Base-by-base conservation (phyloP, 2,888 invertebrate species). In the Eristalis tenax region DNA sequence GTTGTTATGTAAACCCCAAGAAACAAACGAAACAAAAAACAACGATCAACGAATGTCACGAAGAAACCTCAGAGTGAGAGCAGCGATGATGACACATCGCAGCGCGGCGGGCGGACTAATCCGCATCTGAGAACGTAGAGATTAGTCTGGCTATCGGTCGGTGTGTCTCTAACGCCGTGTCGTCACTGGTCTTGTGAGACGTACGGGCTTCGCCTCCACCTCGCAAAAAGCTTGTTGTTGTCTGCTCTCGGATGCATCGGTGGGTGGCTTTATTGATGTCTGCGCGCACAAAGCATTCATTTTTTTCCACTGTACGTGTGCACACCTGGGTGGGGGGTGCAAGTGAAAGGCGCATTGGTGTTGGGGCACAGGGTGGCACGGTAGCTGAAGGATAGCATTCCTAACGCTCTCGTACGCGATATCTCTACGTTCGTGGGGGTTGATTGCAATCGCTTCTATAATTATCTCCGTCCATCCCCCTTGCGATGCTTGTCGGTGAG, bases 1-100 rank as follows among this genome's bases (percentile, higher is more conserved):
- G 73, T 15, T 61, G 61, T 80, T 80, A 80, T 80, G 74, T 80
- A 80, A 80, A 80, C 68, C 18, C 32, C 40, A 59, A 57, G 4
- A 65, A 38, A 71, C 64, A 74, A 32, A 74, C 22, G 43, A 32
- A 65, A 65, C n/a, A 23, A 38, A 32, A 13, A 18, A 57, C n/a
- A 28, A 43, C 70, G 22, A 18, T 38, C n/a, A 40, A 38, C 11
- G 50, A 70, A 64, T 70, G 69, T 70, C 78, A 65, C 40, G 57
- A 23, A 40, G 38, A 57, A 43, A 56, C 63, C 63, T 78, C 63
- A 26, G 63, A 56, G 50, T 50, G 65, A 56, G 71, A 56, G 71
- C 50, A 71, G 71, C 8, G 32, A 32, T 32, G 32, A 78, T 78
- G 78, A 78, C 71, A 65, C 78, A 71, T 78, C 57, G 26, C 35